Base-by-base conservation (phyloP, 2,797 vertebrate species). In the Kryptolebias ocellatus region DNA sequence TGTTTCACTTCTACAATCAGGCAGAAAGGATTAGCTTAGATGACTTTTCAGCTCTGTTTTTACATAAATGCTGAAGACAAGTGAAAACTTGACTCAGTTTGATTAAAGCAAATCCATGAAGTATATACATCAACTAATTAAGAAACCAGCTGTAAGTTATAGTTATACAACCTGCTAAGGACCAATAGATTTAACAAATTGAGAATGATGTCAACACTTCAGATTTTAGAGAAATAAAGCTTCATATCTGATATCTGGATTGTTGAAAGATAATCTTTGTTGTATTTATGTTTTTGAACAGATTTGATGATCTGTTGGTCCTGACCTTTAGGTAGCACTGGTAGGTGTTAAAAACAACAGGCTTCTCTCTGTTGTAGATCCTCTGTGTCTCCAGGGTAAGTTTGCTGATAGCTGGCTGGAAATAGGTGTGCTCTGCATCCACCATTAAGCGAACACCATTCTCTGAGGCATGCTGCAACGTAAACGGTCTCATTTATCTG, bases 241-340 rank as follows among this genome's bases (percentile, higher is more conserved):
- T n/a, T 14, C 29, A 55, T 15, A 37, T 55, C 4, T 56, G 29
- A 55, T 65, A 49, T 55, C 20, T 16, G 20, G 45, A 20, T 60
- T 15, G 20, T 24, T 27, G 27, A 20, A 45, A 9, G n/a, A 29
- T 27, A 10, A 7, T 1, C 44, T 45, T 28, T 18, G 28, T 44
- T 8, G 47, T 8, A 45, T 42, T 45, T 64, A 7, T 29, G 42
- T 2, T 47, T 14, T 34, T 56, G 20, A 14, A 20, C 34, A 24
- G 1, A 31, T 60, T 46, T 51, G 17, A 55, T 57, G 45, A 58
- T 50, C 31, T 58, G 55, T 50, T 44, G 4, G 8, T 29, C 60
- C 80, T 72, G 54, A 97, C 97, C 96, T 94, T 96, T 64, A 97
- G 92, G 92, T 98, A 98, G 88, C 96, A 98, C 82, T 98, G 97